phyloP scores from a whole-genome alignment of 2,797 vertebrate species.

The Malurus leucopterus region DNA sequence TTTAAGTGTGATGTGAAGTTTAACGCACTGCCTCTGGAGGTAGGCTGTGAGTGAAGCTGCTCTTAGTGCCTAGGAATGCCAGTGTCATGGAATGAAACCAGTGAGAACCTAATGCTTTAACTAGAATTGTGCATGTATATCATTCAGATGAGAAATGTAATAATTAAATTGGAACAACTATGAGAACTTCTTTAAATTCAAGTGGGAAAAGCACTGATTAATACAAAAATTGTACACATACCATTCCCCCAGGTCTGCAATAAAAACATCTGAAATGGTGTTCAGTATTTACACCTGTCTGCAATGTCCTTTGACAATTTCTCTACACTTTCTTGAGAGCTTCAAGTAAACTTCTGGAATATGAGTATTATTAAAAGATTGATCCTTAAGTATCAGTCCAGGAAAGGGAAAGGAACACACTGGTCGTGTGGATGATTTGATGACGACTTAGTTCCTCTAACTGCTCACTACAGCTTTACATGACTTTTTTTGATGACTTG shows the following conservation, averaged over 20 bases:
- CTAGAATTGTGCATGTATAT: background rate
- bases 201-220: background rate
- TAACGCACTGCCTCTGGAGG: fast-evolving
- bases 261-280: background rate
- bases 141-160: background rate
- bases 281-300: background rate
- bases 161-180: background rate
- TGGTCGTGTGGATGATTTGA: background rate
- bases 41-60: background rate
- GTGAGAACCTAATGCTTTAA: background rate
- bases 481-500: background rate
- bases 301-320: background rate
- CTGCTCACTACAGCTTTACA: background rate
- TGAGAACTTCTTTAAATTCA: background rate
- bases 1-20: background rate
- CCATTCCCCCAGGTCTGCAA: background rate
- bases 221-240: background rate
- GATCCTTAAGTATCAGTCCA: background rate
- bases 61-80: background rate
- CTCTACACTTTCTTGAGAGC: background rate
- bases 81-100: background rate
- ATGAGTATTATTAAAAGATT: background rate
- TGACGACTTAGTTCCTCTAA: background rate
- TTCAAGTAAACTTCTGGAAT: background rate
- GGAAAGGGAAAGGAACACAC: background rate